A percentile compares a stretch with the other conserved stretches of the same genome.
Conservation (phyloP, 2,888 invertebrate species). For the Lithophane socia region DNA sequence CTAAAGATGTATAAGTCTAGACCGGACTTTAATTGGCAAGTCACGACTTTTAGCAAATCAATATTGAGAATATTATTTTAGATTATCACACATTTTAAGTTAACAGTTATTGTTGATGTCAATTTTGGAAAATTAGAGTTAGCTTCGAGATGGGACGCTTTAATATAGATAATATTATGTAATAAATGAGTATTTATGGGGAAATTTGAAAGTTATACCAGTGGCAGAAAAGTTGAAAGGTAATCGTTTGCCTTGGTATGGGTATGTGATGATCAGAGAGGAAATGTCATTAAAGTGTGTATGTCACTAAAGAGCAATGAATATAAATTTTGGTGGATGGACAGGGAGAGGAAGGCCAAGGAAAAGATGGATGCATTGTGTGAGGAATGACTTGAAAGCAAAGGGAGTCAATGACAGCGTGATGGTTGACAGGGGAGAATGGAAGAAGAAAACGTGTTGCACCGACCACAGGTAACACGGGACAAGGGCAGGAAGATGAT, state of each 20-base stretch:
- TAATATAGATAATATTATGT: not conserved
- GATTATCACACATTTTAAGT: conserved; percentile 19
- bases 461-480: too few species aligned
- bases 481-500: not conserved
- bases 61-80: conserved; percentile 13
- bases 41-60: conserved; percentile 37
- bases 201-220: not conserved
- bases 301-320: not conserved
- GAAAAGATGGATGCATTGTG: not conserved
- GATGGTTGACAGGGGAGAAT: not conserved
- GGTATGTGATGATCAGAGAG: not conserved
- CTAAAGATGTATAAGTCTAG: conserved; percentile 30
- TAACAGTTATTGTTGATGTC: conserved; percentile 23
- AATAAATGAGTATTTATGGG: too few species aligned
- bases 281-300: too few species aligned
- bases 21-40: conserved; percentile 16
- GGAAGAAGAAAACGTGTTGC: not conserved
- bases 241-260: not conserved
- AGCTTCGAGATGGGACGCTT: not conserved
- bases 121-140: not conserved
- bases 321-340: not conserved
- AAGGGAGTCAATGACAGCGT: not conserved
- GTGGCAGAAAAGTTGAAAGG: not conserved
- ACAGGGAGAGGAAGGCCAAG: not conserved
- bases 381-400: not conserved